phyloP scores from a whole-genome alignment of 2,113 vertebrate species.

The Pollimyrus isidori region DNA sequence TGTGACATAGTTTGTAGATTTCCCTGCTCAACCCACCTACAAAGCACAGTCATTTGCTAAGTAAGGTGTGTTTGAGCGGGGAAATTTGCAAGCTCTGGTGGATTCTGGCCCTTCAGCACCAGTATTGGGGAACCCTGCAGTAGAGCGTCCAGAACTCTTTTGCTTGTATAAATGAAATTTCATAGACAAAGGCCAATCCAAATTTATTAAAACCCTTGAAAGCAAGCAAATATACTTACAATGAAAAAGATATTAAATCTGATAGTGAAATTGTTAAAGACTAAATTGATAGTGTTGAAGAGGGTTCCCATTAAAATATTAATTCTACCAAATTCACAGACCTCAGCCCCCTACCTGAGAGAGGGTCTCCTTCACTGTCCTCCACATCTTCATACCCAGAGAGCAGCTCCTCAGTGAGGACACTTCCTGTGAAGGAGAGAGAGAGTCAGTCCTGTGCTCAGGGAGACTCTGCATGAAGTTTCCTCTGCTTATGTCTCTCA shows the following conservation, averaged over 20 bases:
- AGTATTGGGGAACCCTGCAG: background rate
- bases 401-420: no score
- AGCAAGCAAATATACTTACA: background rate
- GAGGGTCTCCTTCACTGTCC: background rate
- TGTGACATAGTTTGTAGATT: background rate
- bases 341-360: conserved; percentile 3
- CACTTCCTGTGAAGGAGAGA: background rate
- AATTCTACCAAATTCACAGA: background rate
- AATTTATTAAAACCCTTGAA: background rate
- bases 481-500: background rate
- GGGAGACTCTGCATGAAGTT: background rate
- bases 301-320: background rate
- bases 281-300: background rate
- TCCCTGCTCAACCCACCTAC: background rate
- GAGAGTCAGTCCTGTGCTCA: background rate
- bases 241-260: background rate
- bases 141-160: background rate
- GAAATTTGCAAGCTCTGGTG: background rate
- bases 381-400: background rate
- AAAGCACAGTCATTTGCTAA: background rate
- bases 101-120: background rate
- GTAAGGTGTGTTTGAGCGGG: background rate
- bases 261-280: background rate
- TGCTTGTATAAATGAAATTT: background rate
- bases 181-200: background rate